A percentile compares a stretch with the other conserved stretches of the same genome.
These are phyloP conservation scores for Ciona savignyi DNA, from an alignment of 23 tunicate genomes.

Conservation along the genomic window DNA sequence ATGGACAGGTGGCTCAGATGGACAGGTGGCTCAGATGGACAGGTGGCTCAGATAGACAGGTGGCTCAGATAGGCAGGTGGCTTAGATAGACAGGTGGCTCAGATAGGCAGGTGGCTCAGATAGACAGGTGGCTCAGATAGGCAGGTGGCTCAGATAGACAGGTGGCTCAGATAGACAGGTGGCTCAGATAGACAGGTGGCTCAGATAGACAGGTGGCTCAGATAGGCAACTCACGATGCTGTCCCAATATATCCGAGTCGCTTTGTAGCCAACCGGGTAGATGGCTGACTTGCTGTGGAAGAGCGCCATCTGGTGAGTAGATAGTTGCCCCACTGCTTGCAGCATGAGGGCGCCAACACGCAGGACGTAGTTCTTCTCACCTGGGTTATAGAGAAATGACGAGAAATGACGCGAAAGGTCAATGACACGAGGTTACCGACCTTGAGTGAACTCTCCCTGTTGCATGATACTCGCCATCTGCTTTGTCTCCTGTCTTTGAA, in stretches of 20 bases:
- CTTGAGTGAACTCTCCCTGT: constrained; percentile 86
- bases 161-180: too few species aligned
- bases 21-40: too few species aligned
- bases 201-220: background rate
- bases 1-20: too few species aligned
- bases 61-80: too few species aligned
- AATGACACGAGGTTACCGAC: too few species aligned
- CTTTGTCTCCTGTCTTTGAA: constrained; percentile 83
- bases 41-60: too few species aligned
- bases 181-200: too few species aligned
- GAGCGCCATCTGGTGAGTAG: constrained; percentile 90
- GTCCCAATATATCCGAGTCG: constrained; percentile 88
- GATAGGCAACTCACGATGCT: constrained; percentile 28
- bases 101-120: too few species aligned
- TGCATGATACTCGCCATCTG: constrained; percentile 98
- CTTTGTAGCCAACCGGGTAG: constrained; percentile 80
- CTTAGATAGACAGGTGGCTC: too few species aligned
- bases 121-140: too few species aligned
- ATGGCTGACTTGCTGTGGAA: constrained; percentile 86
- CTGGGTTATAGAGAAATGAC: constrained; percentile 24
- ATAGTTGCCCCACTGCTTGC: constrained; percentile 80
- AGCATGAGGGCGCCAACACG: constrained; percentile 95
- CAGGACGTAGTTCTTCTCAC: constrained; percentile 81
- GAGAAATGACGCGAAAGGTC: too few species aligned
- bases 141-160: too few species aligned